phyloP scores from a whole-genome alignment of 2,888 invertebrate species.

The Meloe dianella region DNA sequence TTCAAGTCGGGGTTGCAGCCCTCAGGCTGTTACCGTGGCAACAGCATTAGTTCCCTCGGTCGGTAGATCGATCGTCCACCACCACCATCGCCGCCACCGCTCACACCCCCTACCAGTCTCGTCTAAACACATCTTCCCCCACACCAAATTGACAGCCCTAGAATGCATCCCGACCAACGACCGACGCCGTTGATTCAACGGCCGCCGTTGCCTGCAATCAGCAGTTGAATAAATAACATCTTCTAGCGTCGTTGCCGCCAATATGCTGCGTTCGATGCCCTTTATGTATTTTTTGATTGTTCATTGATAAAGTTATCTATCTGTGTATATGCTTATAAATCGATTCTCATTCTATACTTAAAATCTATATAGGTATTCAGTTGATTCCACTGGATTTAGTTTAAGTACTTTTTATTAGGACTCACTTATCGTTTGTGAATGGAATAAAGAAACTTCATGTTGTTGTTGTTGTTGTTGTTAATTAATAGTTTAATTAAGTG shows the following conservation, averaged over 20 bases:
- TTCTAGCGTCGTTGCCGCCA: conserved; percentile 16
- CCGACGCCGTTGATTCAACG: conserved; percentile 48
- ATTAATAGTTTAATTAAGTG: background rate
- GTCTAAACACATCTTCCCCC: conserved; percentile 52
- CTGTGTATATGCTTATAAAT: background rate
- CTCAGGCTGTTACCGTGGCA: conserved; percentile 60
- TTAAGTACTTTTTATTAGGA: too few relatives aligned
- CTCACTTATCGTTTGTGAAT: background rate
- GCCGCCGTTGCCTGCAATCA: conserved; percentile 36
- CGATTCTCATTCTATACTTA: background rate
- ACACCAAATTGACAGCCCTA: conserved; percentile 57
- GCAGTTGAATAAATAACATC: conserved; percentile 32
- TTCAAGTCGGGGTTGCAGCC: conserved; percentile 63
- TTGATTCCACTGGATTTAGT: background rate
- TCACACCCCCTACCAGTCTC: conserved; percentile 57
- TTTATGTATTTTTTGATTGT: conserved; percentile 2
- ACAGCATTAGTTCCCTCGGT: conserved; percentile 57
- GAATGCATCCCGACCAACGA: conserved; percentile 42
- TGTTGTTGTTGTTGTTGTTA: background rate
- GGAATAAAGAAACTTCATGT: background rate
- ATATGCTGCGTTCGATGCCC: conserved; percentile 28
- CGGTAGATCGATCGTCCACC: conserved; percentile 57
- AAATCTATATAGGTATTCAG: too few relatives aligned
- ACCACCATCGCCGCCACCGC: conserved; percentile 54
- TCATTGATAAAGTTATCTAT: conserved; percentile 1